phyloP scores from a whole-genome alignment of 1,140 invertebrate species.

The Zaprionus africanus region DNA sequence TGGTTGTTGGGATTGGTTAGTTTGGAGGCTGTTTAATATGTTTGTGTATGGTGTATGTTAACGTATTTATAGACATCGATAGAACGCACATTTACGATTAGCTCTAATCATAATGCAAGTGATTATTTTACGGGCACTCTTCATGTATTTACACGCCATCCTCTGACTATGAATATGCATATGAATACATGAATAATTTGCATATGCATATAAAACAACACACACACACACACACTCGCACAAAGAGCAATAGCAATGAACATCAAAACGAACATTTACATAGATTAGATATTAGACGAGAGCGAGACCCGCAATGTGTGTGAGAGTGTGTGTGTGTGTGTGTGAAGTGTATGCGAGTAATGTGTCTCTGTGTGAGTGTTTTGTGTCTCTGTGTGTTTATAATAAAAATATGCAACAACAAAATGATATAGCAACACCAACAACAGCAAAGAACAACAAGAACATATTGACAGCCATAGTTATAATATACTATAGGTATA shows the following conservation, averaged over 20 bases:
- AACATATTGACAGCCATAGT: slow-evolving; percentile 31
- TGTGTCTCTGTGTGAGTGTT: too few relatives aligned
- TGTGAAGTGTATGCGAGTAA: neutral
- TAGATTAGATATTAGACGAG: slow-evolving; percentile 48
- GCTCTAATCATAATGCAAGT: slow-evolving; percentile 36
- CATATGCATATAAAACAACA: slow-evolving; percentile 23
- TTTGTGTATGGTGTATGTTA: slow-evolving; percentile 13
- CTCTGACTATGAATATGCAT: neutral
- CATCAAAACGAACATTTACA: slow-evolving; percentile 69
- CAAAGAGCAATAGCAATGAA: slow-evolving; percentile 43
- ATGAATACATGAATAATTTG: slow-evolving; percentile 16
- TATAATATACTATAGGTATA: slow-evolving; percentile 5
- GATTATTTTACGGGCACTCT: neutral
- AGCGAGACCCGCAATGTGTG: neutral
- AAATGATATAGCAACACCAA: slow-evolving; percentile 42
- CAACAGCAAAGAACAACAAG: slow-evolving; percentile 49
- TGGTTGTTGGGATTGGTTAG: slow-evolving; percentile 10
- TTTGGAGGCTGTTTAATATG: slow-evolving; percentile 6
- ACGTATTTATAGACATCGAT: slow-evolving; percentile 63
- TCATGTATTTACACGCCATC: neutral
- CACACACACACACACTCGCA: slow-evolving; percentile 7
- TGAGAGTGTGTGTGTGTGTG: slow-evolving; percentile 4
- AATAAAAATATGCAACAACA: slow-evolving; percentile 49
- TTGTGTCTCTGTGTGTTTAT: slow-evolving; percentile 12
- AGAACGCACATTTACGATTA: slow-evolving; percentile 64